Evolutionary conservation across 2,113 vertebrate genomes (phyloP).

Genomic region (Toxotes jaculatrix): DNA sequence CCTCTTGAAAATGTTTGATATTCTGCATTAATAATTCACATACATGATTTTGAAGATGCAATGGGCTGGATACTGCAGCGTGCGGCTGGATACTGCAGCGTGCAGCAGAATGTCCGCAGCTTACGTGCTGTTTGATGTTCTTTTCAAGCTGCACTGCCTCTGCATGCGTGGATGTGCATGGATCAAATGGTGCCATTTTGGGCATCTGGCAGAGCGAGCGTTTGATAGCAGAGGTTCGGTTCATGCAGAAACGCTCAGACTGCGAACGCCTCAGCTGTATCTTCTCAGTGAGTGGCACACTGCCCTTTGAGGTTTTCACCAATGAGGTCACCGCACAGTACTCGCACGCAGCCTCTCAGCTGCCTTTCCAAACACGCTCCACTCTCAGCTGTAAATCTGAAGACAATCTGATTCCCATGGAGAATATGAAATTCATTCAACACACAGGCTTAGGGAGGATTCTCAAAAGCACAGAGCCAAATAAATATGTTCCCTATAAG

Average conservation of each 20-base stretch:
- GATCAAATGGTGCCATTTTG: conserved; percentile 72
- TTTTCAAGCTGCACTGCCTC: conserved; percentile 55
- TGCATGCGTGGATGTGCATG: conserved; percentile 66
- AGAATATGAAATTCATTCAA: conserved; percentile 38
- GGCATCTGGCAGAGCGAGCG: conserved; percentile 50
- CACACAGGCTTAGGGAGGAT: conserved; percentile 13
- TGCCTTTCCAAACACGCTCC: conserved; percentile 34
- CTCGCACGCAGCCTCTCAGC: conserved; percentile 30
- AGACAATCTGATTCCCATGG: conserved; percentile 26
- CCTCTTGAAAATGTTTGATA: not conserved
- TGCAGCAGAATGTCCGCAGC: conserved; percentile 42
- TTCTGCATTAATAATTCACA: conserved; percentile 33
- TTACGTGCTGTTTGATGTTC: conserved; percentile 47
- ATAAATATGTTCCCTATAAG: conserved; percentile 7
- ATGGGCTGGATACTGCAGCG: no score
- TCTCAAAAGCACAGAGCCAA: conserved; percentile 10
- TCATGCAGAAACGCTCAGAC: conserved; percentile 55
- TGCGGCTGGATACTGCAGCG: not conserved
- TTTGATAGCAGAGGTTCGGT: conserved; percentile 54
- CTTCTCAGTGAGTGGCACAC: conserved; percentile 62
- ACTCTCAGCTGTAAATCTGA: conserved; percentile 29
- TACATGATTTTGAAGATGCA: conserved; percentile 3
- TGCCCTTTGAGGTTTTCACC: conserved; percentile 68
- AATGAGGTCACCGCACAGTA: conserved; percentile 53
- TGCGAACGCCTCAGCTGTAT: conserved; percentile 63